phyloP scores from a whole-genome alignment of 2,888 invertebrate species.

The Andrena praecox region DNA sequence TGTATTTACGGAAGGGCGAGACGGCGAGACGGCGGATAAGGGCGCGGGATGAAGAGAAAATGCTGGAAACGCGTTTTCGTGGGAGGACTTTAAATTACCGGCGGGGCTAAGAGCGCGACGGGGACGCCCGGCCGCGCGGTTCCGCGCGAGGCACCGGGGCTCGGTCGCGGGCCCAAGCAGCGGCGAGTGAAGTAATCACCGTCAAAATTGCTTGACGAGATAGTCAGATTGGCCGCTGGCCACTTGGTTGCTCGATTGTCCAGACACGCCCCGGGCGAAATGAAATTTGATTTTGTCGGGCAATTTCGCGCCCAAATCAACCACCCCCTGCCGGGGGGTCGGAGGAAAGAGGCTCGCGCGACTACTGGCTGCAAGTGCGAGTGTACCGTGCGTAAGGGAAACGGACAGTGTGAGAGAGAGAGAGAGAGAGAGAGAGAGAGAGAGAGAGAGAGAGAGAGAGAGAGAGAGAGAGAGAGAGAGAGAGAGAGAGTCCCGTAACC shows the following conservation, averaged over 20 bases:
- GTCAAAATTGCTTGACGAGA: slow-evolving; percentile 83
- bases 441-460: slow-evolving; percentile 59
- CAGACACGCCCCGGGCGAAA: slow-evolving; percentile 84
- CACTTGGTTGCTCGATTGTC: slow-evolving; percentile 84
- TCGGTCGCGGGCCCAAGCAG: slow-evolving; percentile 42
- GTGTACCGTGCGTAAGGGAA: not conserved
- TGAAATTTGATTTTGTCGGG: slow-evolving; percentile 85
- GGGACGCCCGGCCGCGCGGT: slow-evolving; percentile 55
- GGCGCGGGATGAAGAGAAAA: not conserved
- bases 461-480: slow-evolving; percentile 59
- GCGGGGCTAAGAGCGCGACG: slow-evolving; percentile 19
- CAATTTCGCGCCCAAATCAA: slow-evolving; percentile 84
- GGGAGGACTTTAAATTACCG: slow-evolving; percentile 25
- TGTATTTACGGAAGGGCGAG: slow-evolving; percentile 34
- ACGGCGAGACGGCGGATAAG: not conserved
- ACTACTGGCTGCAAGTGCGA: slow-evolving; percentile 1
- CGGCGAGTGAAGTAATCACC: slow-evolving; percentile 82
- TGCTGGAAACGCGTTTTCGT: slow-evolving; percentile 23
- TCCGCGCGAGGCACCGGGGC: slow-evolving; percentile 22
- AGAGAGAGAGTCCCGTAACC: slow-evolving; percentile 77
- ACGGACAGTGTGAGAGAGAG: slow-evolving; percentile 20
- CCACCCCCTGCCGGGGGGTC: slow-evolving; percentile 63
- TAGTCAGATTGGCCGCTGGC: slow-evolving; percentile 82
- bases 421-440: slow-evolving; percentile 32
- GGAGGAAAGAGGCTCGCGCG: slow-evolving; percentile 44